These are phyloP conservation scores for Cephus nigrinus DNA, from an alignment of 2,888 invertebrate species.

Conservation along the genomic window DNA sequence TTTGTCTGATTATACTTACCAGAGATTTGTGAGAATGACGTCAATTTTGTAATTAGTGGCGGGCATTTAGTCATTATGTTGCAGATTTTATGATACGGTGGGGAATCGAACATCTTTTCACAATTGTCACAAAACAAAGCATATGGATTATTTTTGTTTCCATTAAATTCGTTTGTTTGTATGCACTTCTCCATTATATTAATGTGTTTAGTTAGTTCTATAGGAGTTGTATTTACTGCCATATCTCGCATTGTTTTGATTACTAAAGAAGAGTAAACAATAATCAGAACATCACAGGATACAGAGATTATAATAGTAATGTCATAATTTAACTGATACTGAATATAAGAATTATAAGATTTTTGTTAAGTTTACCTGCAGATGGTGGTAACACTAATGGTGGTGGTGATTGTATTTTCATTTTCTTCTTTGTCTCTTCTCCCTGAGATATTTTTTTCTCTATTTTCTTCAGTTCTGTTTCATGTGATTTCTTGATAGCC, in stretches of 20 bases:
- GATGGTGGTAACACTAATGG: background rate
- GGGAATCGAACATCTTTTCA: conserved; percentile 28
- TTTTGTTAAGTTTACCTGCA: background rate
- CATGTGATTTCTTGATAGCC: conserved; percentile 22
- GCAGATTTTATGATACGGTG: conserved; percentile 44
- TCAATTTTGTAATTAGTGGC: conserved; percentile 31
- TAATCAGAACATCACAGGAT: background rate
- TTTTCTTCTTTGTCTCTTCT: conserved; percentile 15
- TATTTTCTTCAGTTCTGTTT: conserved; percentile 17
- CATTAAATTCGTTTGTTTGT: conserved; percentile 42
- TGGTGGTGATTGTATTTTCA: conserved; percentile 18
- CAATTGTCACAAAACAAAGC: conserved; percentile 51
- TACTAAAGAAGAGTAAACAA: background rate
- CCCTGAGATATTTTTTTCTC: conserved; percentile 7
- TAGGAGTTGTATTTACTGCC: conserved; percentile 22
- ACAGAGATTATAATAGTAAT: background rate
- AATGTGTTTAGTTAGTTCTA: background rate
- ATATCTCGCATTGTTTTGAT: conserved; percentile 11
- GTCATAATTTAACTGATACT: background rate
- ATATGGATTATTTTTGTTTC: conserved; percentile 35
- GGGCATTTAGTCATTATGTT: conserved; percentile 42
- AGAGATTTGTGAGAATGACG: conserved; percentile 28
- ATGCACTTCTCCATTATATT: conserved; percentile 24
- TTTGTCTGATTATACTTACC: conserved; percentile 19
- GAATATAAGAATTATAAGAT: background rate